phyloP scores from a whole-genome alignment of 1,140 invertebrate species.

The Drosophila rhopaloa region DNA sequence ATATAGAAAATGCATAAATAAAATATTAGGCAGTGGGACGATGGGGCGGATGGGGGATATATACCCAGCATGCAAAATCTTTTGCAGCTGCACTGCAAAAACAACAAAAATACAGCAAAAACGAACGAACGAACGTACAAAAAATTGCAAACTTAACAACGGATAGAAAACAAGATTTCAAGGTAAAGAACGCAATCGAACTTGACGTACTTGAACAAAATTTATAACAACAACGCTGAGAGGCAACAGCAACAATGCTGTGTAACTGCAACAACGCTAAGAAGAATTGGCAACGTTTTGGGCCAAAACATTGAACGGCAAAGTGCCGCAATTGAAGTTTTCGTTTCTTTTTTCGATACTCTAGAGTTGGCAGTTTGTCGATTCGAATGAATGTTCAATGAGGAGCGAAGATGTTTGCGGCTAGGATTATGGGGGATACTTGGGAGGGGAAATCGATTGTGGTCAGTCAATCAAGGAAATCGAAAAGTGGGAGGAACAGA shows the following conservation, averaged over 20 bases:
- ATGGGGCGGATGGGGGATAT: background rate
- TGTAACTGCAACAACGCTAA: conserved; percentile 8
- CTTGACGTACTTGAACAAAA: conserved; percentile 83
- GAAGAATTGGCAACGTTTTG: conserved; percentile 73
- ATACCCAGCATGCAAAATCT: conserved; percentile 68
- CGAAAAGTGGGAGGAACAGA: background rate
- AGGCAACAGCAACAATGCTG: conserved; percentile 30
- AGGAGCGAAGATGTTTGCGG: conserved; percentile 19
- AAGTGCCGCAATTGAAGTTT: conserved; percentile 61
- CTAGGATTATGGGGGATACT: background rate
- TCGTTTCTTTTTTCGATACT: conserved; percentile 23
- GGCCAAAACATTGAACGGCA: conserved; percentile 52
- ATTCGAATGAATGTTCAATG: conserved; percentile 49
- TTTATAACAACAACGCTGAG: conserved; percentile 62
- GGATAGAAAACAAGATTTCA: conserved; percentile 83
- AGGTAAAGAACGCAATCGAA: conserved; percentile 83
- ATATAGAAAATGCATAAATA: conserved; percentile 76
- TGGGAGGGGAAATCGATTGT: conserved; percentile 10
- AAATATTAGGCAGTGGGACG: conserved; percentile 65
- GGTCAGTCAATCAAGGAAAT: conserved; percentile 8
- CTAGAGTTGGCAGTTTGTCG: conserved; percentile 37
- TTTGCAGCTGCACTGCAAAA: conserved; percentile 66
- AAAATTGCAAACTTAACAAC: conserved; percentile 70
- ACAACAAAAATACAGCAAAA: conserved; percentile 20
- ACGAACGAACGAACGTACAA: conserved; percentile 39